Base-by-base conservation (phyloP, 2,113 vertebrate species). In the Rhinichthys klamathensis region DNA sequence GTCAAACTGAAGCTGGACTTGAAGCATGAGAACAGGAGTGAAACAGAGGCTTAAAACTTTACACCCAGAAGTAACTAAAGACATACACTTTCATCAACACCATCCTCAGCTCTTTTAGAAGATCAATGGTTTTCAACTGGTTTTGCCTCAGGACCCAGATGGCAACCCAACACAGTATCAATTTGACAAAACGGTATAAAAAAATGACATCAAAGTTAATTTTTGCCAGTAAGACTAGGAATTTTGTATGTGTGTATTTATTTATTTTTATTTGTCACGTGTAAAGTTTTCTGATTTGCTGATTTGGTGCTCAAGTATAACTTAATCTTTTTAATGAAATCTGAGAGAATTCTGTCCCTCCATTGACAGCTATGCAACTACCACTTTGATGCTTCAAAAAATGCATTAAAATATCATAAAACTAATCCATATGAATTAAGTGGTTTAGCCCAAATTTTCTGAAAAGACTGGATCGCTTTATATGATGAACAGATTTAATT, bases 1-100 rank as follows among this genome's bases (percentile, higher is more conserved):
- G 51, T 54, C 13, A 16, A 76, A 54, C 23, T 83, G 70, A 88
- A 77, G 54, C 23, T 49, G 13, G 41, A 80, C 56, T 72, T 75
- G 25, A 86, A 84, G 49, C 80, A n/a, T 77, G 25, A 25, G 69
- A 65, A 56, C 46, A 21, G 21, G 15, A 76, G 32, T 44, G 15
- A 86, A 84, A 74, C 46, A 58, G 30, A 86, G 11, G 70, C 74
- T 16, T 15, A 49, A 25, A 72, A 70, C 5, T 27, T 75, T 25
- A 75, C 13, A 56, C n/a, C 23, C 49, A 63, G 32, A 25, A 23
- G 30, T 61, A 85, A 70, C 27, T 32, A 73, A 38, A 38, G 11
- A 5, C 58, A 4, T 35, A 61, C 5, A 61, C 60, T 25, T 27
- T 61, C 30, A 32, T 8, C 63, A 67, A 7, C 13, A 16, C 15